Evolutionary conservation across 2,888 invertebrate species (phyloP), one percentile per base, ranked within the genome.

Genomic region (Protophormia terraenovae): DNA sequence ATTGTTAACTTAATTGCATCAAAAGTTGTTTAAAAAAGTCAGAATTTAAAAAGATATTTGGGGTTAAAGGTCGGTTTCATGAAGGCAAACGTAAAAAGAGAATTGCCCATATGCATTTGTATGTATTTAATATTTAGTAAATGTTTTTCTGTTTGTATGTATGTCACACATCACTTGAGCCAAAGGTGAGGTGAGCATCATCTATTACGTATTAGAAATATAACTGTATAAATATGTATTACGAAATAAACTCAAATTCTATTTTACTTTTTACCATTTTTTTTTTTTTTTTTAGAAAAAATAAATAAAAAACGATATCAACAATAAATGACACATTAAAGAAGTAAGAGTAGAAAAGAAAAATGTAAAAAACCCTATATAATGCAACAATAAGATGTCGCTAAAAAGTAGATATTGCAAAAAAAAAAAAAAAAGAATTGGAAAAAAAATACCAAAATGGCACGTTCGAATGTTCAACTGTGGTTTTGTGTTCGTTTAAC

Each of bases 381-480:
- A 12, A 72, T 45, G 41, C 41, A 58, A 72, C 72, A 72, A 72
- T 41, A 27, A 58, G 14, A 45, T 53, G 45, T 16, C 10, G 32
- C 5, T 14, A 72, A 67, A 67, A 47, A 67, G 62, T 29, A 58
- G 41, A 67, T 50, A 12, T 66, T 55, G 29, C 41, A 58, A 67
- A 55, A 67, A 24, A 58, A 10, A 41, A 38, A n/a, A 3, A 0
- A 58, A 19, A 45, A 64, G 4, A 7, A 19, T 16, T 19, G 50
- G 27, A 75, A 76, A 66, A 41, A 41, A 29, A 67, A 60, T 10
- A 45, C 12, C 14, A 45, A 69, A 77, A 67, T 77, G 27, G 47
- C 77, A 77, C 77, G 77, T 77, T 69, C 77, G n/a, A 27, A 67
- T 47, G 77, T 67, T 77, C 35, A 47, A 47, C 16, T 60, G 45